Conservation (phyloP, 1,140 invertebrate genomes). For the Apocrypta bakeri region DNA sequence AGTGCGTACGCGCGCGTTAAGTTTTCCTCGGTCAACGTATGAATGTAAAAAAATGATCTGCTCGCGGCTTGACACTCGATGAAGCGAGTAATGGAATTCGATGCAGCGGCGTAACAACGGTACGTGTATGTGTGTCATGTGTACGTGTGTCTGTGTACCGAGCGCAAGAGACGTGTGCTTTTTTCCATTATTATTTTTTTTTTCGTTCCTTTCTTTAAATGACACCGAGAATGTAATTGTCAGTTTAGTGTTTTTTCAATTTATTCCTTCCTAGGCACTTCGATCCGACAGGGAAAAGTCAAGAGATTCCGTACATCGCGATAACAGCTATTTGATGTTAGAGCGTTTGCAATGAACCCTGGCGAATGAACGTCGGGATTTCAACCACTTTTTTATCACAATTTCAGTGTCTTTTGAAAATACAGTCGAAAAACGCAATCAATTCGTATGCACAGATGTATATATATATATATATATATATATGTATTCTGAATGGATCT, state of each 20-base stretch:
- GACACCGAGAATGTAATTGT: slow-evolving; percentile 40
- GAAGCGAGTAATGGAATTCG: slow-evolving; percentile 39
- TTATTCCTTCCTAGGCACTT: slow-evolving; percentile 51
- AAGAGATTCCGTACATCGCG: slow-evolving; percentile 35
- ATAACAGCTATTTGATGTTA: slow-evolving; percentile 5
- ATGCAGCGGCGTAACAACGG: slow-evolving; percentile 15
- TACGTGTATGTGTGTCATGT: no score
- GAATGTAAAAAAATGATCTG: slow-evolving; percentile 36
- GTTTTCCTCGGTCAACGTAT: slow-evolving; percentile 16
- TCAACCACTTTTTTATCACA: slow-evolving; percentile 45
- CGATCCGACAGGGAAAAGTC: slow-evolving; percentile 46
- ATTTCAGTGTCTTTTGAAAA: slow-evolving; percentile 36
- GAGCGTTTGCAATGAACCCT: slow-evolving; percentile 22
- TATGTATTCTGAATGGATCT: neutral
- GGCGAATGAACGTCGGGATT: slow-evolving; percentile 36
- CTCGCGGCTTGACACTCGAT: slow-evolving; percentile 7
- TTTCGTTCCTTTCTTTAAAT: slow-evolving; percentile 14
- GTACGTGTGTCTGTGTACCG: no score
- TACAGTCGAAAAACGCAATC: neutral
- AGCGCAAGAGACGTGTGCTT: slow-evolving; percentile 47
- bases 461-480: no score
- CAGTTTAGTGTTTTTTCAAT: slow-evolving; percentile 40
- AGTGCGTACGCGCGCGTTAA: slow-evolving; percentile 6
- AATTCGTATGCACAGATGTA: neutral
- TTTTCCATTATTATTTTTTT: slow-evolving; percentile 6